phyloP scores from a whole-genome alignment of 2,888 invertebrate genomes.

The Amphipoea oculea region DNA sequence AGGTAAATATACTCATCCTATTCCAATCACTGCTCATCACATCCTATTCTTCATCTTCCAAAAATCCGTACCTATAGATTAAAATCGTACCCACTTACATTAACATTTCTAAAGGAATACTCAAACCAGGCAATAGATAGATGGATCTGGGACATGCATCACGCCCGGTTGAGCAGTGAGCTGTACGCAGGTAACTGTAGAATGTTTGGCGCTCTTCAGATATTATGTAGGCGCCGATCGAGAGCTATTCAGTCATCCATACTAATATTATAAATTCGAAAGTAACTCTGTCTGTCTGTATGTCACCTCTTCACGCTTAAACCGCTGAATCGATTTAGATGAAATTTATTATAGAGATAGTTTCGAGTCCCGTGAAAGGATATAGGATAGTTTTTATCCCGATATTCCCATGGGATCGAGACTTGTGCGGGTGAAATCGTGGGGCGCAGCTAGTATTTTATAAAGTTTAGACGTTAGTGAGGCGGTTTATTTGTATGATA shows the following conservation, averaged over 20 bases:
- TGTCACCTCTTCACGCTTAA: no score
- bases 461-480: neutral
- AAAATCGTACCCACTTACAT: neutral
- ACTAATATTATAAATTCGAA: no score
- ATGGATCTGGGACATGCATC: constrained; percentile 22
- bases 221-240: neutral
- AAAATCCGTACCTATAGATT: neutral
- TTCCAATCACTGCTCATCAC: no score
- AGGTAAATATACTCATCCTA: no score
- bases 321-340: no score
- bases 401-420: no score
- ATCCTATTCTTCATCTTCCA: neutral
- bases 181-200: neutral
- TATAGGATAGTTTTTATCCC: no score
- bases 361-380: no score
- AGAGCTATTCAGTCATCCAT: neutral
- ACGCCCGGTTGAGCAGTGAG: neutral
- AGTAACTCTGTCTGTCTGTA: no score
- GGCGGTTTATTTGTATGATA: neutral
- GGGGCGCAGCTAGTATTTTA: neutral
- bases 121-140: neutral
- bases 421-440: no score
- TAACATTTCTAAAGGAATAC: constrained; percentile 14
- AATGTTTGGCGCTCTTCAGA: neutral
- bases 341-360: no score